Percentiles rank a stretch among this genome's conserved stretches.
phyloP scores from a whole-genome alignment of 2,113 vertebrate species.

The Meles meles region DNA sequence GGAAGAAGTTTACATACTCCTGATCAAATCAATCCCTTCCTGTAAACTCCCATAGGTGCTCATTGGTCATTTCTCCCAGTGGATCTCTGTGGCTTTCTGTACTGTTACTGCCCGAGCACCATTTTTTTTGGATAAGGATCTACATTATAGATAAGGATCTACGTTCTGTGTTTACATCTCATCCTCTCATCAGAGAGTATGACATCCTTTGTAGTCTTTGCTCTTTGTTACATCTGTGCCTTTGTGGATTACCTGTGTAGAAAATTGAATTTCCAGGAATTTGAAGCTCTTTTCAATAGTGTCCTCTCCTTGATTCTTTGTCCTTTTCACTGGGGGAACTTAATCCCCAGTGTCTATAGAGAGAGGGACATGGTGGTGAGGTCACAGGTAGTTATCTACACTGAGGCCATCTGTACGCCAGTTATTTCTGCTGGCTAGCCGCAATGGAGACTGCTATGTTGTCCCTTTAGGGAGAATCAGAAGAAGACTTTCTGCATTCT shows the following conservation, averaged over 20 bases:
- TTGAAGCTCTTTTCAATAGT: constrained; percentile 89
- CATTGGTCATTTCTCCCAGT: constrained; percentile 89
- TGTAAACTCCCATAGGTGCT: constrained; percentile 89
- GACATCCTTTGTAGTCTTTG: constrained; percentile 90
- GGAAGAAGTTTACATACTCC: constrained; percentile 89
- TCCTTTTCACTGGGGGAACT: constrained; percentile 83
- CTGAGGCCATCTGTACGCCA: not conserved
- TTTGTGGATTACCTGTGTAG: constrained; percentile 93
- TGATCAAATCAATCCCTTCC: constrained; percentile 90
- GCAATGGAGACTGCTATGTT: not conserved
- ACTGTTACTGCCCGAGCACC: constrained; percentile 90
- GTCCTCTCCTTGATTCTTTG: constrained; percentile 87
- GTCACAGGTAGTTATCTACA: not conserved
- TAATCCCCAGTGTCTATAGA: not conserved
- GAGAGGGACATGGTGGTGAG: not conserved
- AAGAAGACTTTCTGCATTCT: not conserved
- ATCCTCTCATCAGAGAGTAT: constrained; percentile 91
- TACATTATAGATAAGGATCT: constrained; percentile 94
- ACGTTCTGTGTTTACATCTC: constrained; percentile 91
- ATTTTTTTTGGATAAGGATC: constrained; percentile 91
- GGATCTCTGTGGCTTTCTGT: constrained; percentile 90
- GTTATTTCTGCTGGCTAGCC: not conserved
- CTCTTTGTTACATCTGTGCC: constrained; percentile 89
- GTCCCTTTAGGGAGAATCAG: not conserved
- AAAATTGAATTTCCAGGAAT: constrained; percentile 90